Evolutionary conservation across 2,113 vertebrate species (phyloP).

Genomic region (Microcebus tavaratra): DNA sequence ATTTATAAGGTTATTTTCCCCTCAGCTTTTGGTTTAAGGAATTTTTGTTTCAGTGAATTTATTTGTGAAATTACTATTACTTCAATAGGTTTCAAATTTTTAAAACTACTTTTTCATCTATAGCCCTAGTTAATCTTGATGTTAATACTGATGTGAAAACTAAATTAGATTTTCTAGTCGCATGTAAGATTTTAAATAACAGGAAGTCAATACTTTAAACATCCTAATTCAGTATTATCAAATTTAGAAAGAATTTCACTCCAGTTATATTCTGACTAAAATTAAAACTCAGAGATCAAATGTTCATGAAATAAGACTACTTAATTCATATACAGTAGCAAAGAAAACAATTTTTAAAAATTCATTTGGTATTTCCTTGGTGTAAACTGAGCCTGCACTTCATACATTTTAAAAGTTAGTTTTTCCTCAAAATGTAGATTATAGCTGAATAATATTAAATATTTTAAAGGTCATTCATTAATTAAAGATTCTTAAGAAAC

Average conservation of each 20-base stretch:
- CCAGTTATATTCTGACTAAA: background rate
- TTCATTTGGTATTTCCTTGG: background rate
- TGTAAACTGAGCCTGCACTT: background rate
- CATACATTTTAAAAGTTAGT: background rate
- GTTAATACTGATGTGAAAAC: constrained; percentile 15
- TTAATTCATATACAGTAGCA: background rate
- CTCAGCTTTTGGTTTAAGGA: constrained; percentile 21
- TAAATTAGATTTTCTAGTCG: background rate
- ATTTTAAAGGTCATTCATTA: constrained; percentile 1
- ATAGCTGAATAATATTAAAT: background rate
- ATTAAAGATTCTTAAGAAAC: background rate
- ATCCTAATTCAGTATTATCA: background rate
- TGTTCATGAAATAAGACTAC: background rate
- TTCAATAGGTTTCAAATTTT: background rate
- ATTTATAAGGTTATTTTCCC: background rate
- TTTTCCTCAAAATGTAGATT: constrained; percentile 14
- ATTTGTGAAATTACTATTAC: background rate
- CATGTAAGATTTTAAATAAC: constrained; percentile 5
- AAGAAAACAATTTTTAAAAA: constrained; percentile 15
- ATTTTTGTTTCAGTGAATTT: constrained; percentile 16
- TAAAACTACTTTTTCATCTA: background rate
- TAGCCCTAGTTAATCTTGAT: background rate
- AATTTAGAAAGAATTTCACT: background rate
- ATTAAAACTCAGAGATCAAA: background rate
- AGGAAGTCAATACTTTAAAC: background rate